Base-by-base conservation (phyloP, 1,140 invertebrate genomes). In the Rhynchophorus ferrugineus region DNA sequence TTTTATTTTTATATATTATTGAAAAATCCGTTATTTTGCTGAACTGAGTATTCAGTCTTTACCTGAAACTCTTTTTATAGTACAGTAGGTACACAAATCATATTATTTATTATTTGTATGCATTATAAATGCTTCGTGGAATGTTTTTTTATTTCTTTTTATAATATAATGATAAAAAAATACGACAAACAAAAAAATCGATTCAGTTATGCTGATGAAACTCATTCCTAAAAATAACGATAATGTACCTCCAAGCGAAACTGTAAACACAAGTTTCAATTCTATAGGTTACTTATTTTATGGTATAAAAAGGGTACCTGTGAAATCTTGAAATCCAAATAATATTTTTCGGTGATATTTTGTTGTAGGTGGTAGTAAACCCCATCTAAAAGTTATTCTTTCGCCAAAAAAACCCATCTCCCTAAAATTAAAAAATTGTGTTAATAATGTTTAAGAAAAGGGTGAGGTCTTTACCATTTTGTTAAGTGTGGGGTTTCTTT, bases 241-340 rank as follows among this genome's bases (percentile, higher is more conserved):
- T 3, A 73, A 70, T 3, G 70, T 74, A 2, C 75, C 75, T 3
- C 75, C 75, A 13, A 75, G 64, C 6, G 75, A 75, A 1, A 74
- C 75, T 76, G 62, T 9, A 63, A 66, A 50, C 47, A 5, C 36
- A 29, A 29, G 24, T 55, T 14, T 41, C 11, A 3, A 14, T n/a
- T 11, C 14, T 18, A 41, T 3, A 41, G 17, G 11, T 3, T 5
- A 3, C 0, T 8, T 44, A 24, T n/a, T 20, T 3, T 5, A 33
- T 22, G 3, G 20, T 17, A 3, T n/a, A 9, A 44, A 44, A 44
- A 34, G 16, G 11, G 3, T 57, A 76, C 75, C 75, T 3, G 76
- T 67, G 13, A 80, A 62, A 60, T 78, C 76, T 56, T 78, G 74
- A 53, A 78, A 75, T 50, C 74, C 71, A 62, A 78, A 80, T 0